Percentiles rank a stretch among this genome's conserved stretches.
These are phyloP conservation scores for Dryococelus australis DNA, from an alignment of 2,888 invertebrate genomes.

Conservation along the genomic window DNA sequence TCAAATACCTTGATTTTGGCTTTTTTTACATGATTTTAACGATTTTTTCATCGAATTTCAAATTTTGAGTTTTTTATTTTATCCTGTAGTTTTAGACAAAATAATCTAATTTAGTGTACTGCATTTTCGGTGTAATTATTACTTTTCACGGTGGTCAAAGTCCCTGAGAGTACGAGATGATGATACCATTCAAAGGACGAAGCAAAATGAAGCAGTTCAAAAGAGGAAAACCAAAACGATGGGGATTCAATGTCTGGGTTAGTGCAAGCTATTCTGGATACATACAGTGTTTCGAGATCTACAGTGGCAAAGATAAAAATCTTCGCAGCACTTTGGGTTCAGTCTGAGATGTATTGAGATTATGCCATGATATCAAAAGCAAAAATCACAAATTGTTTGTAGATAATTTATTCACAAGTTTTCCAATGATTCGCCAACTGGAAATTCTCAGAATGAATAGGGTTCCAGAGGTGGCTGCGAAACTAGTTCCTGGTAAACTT, in stretches of 20 bases:
- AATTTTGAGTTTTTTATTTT: too few species aligned
- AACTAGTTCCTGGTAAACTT: background rate
- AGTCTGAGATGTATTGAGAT: background rate
- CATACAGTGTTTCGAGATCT: background rate
- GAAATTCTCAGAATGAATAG: background rate
- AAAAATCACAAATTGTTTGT: background rate
- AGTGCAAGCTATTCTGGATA: background rate
- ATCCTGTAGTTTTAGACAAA: too few species aligned
- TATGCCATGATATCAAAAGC: background rate
- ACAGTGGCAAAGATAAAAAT: background rate
- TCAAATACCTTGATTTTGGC: too few species aligned
- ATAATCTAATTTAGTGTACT: too few species aligned
- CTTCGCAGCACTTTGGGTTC: too few species aligned
- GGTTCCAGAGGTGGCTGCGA: background rate
- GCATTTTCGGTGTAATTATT: too few species aligned
- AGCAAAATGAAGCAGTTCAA: background rate
- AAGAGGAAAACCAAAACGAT: background rate
- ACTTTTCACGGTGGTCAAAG: background rate
- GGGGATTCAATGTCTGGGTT: background rate
- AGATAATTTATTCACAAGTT: slow-evolving; percentile 1
- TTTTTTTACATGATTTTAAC: too few species aligned
- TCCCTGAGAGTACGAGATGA: background rate
- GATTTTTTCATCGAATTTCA: too few species aligned
- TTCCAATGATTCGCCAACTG: background rate
- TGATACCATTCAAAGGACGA: background rate